Evolutionary conservation across 2,888 invertebrate species (phyloP), one percentile per base, ranked within the genome.

Genomic region (Argyresthia albistria): DNA sequence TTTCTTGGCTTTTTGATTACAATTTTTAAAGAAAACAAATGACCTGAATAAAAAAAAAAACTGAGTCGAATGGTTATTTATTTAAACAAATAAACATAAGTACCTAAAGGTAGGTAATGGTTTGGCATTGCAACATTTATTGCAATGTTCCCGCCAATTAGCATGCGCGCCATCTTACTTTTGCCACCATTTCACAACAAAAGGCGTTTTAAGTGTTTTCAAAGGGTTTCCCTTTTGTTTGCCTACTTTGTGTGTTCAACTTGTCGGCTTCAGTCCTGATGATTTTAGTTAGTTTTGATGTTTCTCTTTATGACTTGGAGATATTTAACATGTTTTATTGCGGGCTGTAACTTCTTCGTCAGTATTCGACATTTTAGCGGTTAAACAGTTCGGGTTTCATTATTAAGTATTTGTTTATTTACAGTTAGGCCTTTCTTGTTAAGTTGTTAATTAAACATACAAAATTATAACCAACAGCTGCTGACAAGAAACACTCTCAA

Each of bases 111-210:
- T n/a, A 25, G 51, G n/a, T 10, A 35, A 43, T 51, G 15, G n/a
- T 51, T 50, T 35, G 35, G n/a, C 11, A 36, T 12, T 47, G 47
- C 35, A 47, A 35, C 12, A 35, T 47, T 47, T 35, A 36, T 8
- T 10, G 42, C 37, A 67, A 67, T 63, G 69, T 73, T 72, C 74
- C 75, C 74, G 70, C 69, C 80, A 86, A 83, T 86, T 86, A 84
- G 69, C 87, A 79, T 72, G 46, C 15, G 45, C 50, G 50, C 48
- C 49, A 53, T 46, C 25, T 51, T 54, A 43, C 49, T 43, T 43
- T 39, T 37, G 48, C 49, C 16, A 65, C 63, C 56, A 59, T 62
- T 61, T 61, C 57, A 63, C 66, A 68, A 80, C 35, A 81, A 84
- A 82, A 76, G 76, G 69, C 60, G 67, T 70, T 70, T 70, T 68